Percentiles rank a stretch among this genome's conserved stretches.
Conservation (phyloP, 2,888 invertebrate genomes). For the Ryuthela nishihirai region DNA sequence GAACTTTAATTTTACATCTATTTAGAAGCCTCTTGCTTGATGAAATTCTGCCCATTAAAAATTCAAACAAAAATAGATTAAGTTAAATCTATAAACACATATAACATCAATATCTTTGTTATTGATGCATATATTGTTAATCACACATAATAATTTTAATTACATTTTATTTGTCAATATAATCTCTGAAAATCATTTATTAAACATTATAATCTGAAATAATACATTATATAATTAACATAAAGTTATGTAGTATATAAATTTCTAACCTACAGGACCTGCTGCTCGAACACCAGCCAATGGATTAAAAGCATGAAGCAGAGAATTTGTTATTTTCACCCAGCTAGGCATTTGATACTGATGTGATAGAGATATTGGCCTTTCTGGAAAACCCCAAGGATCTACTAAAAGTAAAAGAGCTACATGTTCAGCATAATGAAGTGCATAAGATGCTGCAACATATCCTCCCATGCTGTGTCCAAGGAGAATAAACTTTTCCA, state of each 20-base stretch:
- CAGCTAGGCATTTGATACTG: conserved; percentile 69
- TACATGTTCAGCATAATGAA: conserved; percentile 79
- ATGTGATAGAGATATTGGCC: conserved; percentile 49
- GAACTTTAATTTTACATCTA: no score
- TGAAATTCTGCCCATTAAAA: no score
- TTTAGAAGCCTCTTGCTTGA: no score
- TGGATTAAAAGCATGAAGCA: conserved; percentile 83
- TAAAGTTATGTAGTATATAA: not conserved
- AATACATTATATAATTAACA: not conserved
- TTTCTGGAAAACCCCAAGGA: conserved; percentile 65
- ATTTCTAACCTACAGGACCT: conserved; percentile 68
- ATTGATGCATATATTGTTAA: no score
- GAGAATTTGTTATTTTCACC: conserved; percentile 74
- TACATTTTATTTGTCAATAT: no score
- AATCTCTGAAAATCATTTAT: no score
- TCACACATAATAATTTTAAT: no score
- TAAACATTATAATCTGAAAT: no score
- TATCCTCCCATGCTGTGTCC: conserved; percentile 96
- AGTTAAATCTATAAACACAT: no score
- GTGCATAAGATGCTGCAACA: conserved; percentile 80
- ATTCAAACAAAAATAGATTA: no score
- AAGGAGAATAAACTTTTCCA: conserved; percentile 74
- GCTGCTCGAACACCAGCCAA: conserved; percentile 76
- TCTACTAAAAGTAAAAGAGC: conserved; percentile 90
- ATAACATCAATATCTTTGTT: no score